phyloP scores from a whole-genome alignment of 2,113 vertebrate genomes.

The Acanthochromis polyacanthus region DNA sequence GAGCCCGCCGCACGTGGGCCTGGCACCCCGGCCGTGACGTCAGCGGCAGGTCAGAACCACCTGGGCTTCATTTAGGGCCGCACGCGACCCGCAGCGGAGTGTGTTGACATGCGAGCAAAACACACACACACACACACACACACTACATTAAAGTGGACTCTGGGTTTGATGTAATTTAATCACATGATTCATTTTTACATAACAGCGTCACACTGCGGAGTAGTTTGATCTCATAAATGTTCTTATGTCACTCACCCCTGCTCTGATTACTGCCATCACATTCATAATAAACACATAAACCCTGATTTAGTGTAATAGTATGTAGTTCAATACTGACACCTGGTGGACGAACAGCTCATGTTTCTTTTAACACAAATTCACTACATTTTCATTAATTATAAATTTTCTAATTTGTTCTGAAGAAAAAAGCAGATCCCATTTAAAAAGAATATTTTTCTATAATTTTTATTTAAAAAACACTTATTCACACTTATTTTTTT shows the following conservation, averaged over 20 bases:
- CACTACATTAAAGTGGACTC: too few relatives aligned
- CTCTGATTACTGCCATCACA: not conserved
- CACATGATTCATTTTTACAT: too few relatives aligned
- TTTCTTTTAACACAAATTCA: not conserved
- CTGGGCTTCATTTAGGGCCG: not conserved
- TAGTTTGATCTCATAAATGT: not conserved
- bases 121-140: too few relatives aligned
- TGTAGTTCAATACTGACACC: not conserved
- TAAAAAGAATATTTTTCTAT: too few relatives aligned
- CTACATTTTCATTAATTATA: too few relatives aligned
- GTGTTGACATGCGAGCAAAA: conserved; percentile 15
- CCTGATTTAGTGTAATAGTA: not conserved
- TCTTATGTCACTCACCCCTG: not conserved
- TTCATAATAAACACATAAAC: not conserved
- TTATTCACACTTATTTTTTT: too few relatives aligned
- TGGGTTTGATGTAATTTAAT: too few relatives aligned
- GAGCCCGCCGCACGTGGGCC: conserved; percentile 51
- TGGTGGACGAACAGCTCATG: not conserved
- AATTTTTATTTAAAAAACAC: too few relatives aligned
- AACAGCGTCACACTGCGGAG: too few relatives aligned
- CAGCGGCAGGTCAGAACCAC: conserved; percentile 25
- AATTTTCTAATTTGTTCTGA: too few relatives aligned
- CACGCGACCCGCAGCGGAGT: not conserved
- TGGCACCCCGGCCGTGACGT: conserved; percentile 66
- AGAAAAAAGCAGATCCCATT: too few relatives aligned